A percentile compares a stretch with the other conserved stretches of the same genome.
Conservation (phyloP, 2,888 invertebrate genomes). For the Drosophila paracracens region DNA sequence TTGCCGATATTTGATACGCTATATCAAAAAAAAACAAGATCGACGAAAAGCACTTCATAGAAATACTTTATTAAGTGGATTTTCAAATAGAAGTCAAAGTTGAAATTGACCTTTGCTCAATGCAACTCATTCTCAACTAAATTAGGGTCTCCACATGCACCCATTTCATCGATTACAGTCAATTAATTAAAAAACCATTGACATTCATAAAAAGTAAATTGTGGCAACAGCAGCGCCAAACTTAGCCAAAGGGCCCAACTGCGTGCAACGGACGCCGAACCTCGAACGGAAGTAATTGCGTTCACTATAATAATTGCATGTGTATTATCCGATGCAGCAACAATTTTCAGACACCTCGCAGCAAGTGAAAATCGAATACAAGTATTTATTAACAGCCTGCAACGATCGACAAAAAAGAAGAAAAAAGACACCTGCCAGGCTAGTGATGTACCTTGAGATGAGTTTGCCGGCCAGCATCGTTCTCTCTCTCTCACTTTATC, state of each 20-base stretch:
- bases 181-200: constrained; percentile 79
- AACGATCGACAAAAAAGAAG: constrained; percentile 57
- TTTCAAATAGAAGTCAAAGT: background rate
- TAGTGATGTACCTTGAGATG: constrained; percentile 53
- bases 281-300: constrained; percentile 48
- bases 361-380: constrained; percentile 48
- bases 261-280: constrained; percentile 2
- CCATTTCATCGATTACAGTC: constrained; percentile 55
- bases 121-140: background rate
- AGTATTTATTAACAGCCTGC: constrained; percentile 70
- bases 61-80: background rate
- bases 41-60: background rate
- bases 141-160: background rate
- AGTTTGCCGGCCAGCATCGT: constrained; percentile 12
- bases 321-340: constrained; percentile 69
- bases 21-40: background rate
- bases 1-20: background rate
- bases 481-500: background rate
- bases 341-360: constrained; percentile 68
- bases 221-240: constrained; percentile 65
- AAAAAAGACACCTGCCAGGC: constrained; percentile 70
- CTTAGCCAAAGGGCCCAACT: constrained; percentile 24
- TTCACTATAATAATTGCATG: constrained; percentile 62
- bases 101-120: background rate
- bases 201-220: constrained; percentile 79